Conservation (phyloP, 1,140 invertebrate species). For the Zaprionus kolodkinae region DNA sequence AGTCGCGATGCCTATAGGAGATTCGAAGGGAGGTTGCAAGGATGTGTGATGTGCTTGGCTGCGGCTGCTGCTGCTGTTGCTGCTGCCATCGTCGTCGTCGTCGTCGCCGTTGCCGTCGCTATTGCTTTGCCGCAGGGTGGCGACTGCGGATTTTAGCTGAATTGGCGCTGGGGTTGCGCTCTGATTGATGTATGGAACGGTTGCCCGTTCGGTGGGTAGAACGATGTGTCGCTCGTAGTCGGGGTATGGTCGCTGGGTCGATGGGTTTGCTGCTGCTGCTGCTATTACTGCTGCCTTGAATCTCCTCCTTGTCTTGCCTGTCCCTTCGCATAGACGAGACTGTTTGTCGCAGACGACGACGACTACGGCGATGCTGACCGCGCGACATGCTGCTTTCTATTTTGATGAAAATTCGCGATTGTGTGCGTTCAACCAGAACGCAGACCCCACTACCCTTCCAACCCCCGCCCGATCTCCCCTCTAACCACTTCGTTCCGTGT, state of each 20-base stretch:
- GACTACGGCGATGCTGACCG: conserved; percentile 49
- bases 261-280: not conserved
- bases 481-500: conserved; percentile 29
- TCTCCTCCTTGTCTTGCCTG: conserved; percentile 50
- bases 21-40: conserved; percentile 11
- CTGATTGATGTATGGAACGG: conserved; percentile 57
- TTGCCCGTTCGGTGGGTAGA: conserved; percentile 6
- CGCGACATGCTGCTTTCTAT: conserved; percentile 70
- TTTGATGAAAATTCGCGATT: conserved; percentile 77
- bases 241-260: too few species aligned
- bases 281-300: conserved; percentile 18
- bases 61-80: conserved; percentile 34
- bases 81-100: conserved; percentile 6
- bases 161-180: conserved; percentile 60
- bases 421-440: conserved; percentile 69
- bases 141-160: conserved; percentile 61
- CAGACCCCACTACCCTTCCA: conserved; percentile 26
- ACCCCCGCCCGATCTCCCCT: not conserved
- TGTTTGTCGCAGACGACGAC: conserved; percentile 48
- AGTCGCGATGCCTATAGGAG: conserved; percentile 51
- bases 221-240: not conserved
- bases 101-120: conserved; percentile 29
- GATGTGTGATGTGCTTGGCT: conserved; percentile 40
- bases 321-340: conserved; percentile 37
- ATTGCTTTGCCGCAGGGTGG: conserved; percentile 62